Base-by-base conservation (phyloP, 2,797 vertebrate genomes). In the Salarias fasciatus region DNA sequence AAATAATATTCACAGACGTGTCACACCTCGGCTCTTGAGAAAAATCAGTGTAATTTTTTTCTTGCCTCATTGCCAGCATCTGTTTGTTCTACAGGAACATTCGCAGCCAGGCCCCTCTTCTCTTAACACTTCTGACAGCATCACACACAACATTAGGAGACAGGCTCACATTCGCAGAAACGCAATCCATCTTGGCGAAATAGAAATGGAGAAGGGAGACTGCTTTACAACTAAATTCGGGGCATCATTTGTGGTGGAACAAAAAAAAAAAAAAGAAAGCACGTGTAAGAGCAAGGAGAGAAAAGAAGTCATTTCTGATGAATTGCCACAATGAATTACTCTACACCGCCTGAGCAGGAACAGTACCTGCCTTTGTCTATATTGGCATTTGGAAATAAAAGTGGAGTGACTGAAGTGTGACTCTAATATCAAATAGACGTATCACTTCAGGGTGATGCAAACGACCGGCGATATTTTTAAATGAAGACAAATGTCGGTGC, bases 1-100 rank as follows among this genome's bases (percentile, higher is more conserved):
- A 63, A 75, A 62, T 59, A 40, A 50, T 59, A 40, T 52, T 59
- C 54, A 68, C 71, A 83, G 65, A 64, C 10, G 36, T 36, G 44
- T 66, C 65, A 49, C 67, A 78, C 46, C 36, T 72, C 54, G 63
- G 69, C 57, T 56, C 63, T 38, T 46, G 30, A 47, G 41, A 48
- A 38, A 24, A 24, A 24, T 24, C 18, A 2, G 18, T 24, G 40
- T 60, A 62, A 74, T 63, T 57, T 5, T 4, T 46, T 12, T 9
- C 52, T 38, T 12, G 33, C 45, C 41, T 76, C 50, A 70, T 66
- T 75, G 69, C 69, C 56, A 72, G 58, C 69, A 77, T 77, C 69
- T 65, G 68, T 70, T 72, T 64, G 51, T 66, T 59, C 66, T 66
- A 24, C 46, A 75, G 55, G 42, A 75, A 57, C 42, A 53, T 54